These are phyloP conservation scores for Falcunculus frontatus DNA, from an alignment of 2,113 vertebrate genomes.

Conservation along the genomic window DNA sequence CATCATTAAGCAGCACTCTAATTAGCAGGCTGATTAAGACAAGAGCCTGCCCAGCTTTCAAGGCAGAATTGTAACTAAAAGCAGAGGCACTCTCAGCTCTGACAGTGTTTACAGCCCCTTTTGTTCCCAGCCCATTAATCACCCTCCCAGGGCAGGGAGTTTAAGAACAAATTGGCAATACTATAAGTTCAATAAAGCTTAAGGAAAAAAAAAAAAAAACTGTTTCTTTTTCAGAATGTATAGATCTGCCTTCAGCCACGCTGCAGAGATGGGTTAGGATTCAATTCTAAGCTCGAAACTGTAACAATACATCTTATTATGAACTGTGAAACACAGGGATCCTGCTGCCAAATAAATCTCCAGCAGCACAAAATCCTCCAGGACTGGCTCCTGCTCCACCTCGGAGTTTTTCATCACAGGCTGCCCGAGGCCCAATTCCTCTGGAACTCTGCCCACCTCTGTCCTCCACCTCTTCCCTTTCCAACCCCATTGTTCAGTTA, in stretches of 20 bases:
- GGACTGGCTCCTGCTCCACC: background rate
- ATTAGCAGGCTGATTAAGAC: slow-evolving; percentile 31
- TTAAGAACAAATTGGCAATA: background rate
- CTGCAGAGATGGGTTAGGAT: background rate
- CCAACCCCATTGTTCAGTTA: background rate
- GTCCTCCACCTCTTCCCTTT: background rate
- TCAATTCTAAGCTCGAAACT: background rate
- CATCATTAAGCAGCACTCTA: background rate
- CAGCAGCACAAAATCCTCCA: background rate
- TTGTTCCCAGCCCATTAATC: background rate
- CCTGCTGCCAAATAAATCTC: slow-evolving; percentile 21
- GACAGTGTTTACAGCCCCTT: background rate
- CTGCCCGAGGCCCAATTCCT: background rate
- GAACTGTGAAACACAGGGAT: background rate
- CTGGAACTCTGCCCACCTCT: background rate
- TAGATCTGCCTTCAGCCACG: background rate
- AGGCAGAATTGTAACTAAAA: background rate
- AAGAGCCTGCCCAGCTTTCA: background rate
- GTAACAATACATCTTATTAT: slow-evolving; percentile 6
- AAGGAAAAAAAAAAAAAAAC: background rate
- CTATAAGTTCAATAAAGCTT: background rate
- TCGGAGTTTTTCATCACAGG: background rate
- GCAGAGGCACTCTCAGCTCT: background rate
- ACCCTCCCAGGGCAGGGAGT: background rate
- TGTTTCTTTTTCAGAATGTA: slow-evolving; percentile 11